A percentile compares a stretch with the other conserved stretches of the same genome.
Evolutionary conservation across 23 tunicate genomes (phyloP).

Genomic region (Trididemnum clinides): DNA sequence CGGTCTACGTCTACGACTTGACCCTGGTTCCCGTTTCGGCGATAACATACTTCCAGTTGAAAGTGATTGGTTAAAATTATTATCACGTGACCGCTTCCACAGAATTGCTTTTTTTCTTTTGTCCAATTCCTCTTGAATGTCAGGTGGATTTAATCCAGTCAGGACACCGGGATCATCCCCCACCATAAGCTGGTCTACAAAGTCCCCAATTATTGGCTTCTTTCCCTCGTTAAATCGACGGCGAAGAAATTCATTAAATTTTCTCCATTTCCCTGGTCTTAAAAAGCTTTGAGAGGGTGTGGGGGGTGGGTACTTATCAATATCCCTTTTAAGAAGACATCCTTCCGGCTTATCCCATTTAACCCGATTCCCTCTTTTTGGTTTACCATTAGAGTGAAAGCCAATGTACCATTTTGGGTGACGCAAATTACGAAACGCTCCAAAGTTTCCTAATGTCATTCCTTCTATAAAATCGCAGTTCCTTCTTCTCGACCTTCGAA

Average conservation of each 20-base stretch:
- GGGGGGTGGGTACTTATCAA: neutral
- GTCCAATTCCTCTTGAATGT: constrained; percentile 4
- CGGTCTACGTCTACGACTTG: too few relatives aligned
- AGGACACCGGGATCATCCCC: neutral
- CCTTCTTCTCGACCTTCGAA: neutral
- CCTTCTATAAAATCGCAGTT: neutral
- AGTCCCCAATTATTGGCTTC: neutral
- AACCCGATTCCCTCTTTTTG: neutral
- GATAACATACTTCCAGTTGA: too few relatives aligned
- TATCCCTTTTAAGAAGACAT: neutral
- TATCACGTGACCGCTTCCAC: too few relatives aligned
- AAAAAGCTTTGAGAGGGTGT: neutral
- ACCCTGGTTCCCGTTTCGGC: too few relatives aligned
- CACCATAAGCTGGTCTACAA: neutral
- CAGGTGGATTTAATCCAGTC: neutral
- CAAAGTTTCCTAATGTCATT: neutral
- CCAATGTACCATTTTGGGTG: constrained; percentile 7
- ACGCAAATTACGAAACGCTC: neutral
- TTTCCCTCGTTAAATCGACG: neutral
- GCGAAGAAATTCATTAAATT: neutral
- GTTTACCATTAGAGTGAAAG: neutral
- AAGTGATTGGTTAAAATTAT: too few relatives aligned
- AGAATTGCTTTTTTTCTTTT: neutral
- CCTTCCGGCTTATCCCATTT: neutral
- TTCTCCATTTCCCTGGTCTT: neutral